Base-by-base conservation (phyloP, 2,113 vertebrate genomes). In the Struthio camelus region DNA sequence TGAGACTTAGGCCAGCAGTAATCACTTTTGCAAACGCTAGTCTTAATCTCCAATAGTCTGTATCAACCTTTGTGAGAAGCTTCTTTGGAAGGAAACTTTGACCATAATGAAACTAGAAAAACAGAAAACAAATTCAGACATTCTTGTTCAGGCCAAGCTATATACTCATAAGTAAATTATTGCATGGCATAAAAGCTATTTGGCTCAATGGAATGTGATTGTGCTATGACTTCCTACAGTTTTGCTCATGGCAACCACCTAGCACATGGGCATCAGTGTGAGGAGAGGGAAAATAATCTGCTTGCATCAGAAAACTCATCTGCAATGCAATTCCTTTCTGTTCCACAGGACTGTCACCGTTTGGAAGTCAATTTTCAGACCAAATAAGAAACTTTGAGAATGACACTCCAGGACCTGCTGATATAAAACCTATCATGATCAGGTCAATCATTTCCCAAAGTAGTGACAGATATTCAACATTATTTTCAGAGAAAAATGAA, bases 401-500 rank as follows among this genome's bases (percentile, higher is more conserved):
- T 71, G 73, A 85, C 70, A 89, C 78, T 97, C 3, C 30, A 93
- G 56, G 80, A 96, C 92, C 92, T 87, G 80, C 81, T 95, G 95
- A 89, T 95, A 95, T 94, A 96, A 97, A 96, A 78, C 87, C 80
- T 93, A 87, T 94, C 73, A 94, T 96, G 96, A 96, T 93, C 85
- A 89, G 95, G 93, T 91, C 95, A 95, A 94, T 96, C 87, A 91
- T 93, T 95, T 95, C 90, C 95, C 89, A 95, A 94, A 94, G 87
- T 81, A 93, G 89, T 96, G 95, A 95, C 93, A 96, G 95, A 96
- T 97, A 96, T 95, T 96, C 94, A 93, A 94, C 93, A 90, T 90
- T 93, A 96, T 94, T 94, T 96, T 94, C 96, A 67, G 85, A 96
- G 90, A 95, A 90, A 96, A 95, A 94, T 96, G 91, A 91, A 91